These are phyloP conservation scores for Alethe diademata DNA, from an alignment of 2,113 vertebrate species.

Conservation along the genomic window DNA sequence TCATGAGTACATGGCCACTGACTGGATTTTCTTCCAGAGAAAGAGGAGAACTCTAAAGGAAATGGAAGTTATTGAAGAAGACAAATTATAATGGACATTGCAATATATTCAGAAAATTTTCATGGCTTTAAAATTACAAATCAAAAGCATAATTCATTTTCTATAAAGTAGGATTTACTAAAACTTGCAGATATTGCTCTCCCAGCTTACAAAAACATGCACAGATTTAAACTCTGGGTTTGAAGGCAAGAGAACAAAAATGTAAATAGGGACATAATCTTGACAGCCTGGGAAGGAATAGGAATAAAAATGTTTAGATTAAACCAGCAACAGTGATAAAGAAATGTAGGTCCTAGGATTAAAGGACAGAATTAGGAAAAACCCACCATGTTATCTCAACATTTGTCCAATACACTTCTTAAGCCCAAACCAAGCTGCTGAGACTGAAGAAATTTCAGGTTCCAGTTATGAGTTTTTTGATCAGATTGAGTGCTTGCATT, in stretches of 20 bases:
- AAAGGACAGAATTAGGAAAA: neutral
- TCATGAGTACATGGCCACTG: constrained; percentile 5
- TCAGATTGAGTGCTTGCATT: neutral
- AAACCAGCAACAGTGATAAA: neutral
- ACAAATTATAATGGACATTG: neutral
- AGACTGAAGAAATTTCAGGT: neutral
- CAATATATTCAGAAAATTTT: neutral
- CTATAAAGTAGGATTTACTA: neutral
- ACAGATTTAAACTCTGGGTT: neutral
- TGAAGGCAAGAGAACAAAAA: neutral
- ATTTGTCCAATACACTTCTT: neutral
- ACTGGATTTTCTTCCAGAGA: neutral
- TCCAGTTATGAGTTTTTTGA: neutral
- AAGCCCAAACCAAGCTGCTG: neutral
- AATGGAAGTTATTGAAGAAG: neutral
- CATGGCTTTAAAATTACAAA: neutral
- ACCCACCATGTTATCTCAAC: neutral
- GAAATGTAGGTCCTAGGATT: neutral
- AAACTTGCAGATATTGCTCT: neutral
- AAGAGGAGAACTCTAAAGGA: neutral
- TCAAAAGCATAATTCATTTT: neutral
- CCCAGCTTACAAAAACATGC: neutral
- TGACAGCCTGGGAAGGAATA: neutral
- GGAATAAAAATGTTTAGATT: neutral
- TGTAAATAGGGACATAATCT: neutral